A percentile compares a stretch with the other conserved stretches of the same genome.
Conservation (phyloP, 2,797 vertebrate genomes). For the Cossypha heuglini region DNA sequence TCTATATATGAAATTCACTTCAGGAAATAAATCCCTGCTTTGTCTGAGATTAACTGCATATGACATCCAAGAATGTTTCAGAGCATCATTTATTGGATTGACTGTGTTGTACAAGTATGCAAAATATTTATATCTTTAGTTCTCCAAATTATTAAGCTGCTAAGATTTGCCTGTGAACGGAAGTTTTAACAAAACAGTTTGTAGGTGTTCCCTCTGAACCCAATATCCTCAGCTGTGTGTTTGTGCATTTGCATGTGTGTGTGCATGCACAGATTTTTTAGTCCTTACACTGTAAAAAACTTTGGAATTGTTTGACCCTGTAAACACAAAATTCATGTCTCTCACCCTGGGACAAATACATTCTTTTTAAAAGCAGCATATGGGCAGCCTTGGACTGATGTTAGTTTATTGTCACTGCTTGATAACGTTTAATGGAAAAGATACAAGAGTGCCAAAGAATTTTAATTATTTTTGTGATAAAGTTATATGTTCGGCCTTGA, state of each 20-base stretch:
- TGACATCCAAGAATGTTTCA: conserved; percentile 56
- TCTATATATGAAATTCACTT: conserved; percentile 18
- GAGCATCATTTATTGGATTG: conserved; percentile 69
- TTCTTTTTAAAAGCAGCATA: conserved; percentile 86
- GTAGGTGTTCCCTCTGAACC: conserved; percentile 59
- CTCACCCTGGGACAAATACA: conserved; percentile 79
- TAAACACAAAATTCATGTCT: conserved; percentile 81
- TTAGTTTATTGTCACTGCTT: conserved; percentile 93
- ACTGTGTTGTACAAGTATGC: conserved; percentile 68
- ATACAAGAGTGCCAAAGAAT: conserved; percentile 98
- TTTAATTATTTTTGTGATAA: conserved; percentile 99
- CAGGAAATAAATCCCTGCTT: conserved; percentile 30
- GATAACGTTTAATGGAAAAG: conserved; percentile 99
- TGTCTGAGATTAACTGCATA: conserved; percentile 50
- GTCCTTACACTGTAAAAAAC: conserved; percentile 68
- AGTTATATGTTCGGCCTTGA: conserved; percentile 99
- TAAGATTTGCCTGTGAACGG: conserved; percentile 67
- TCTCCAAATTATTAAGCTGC: conserved; percentile 67
- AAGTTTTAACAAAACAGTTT: conserved; percentile 70
- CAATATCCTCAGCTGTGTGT: conserved; percentile 12
- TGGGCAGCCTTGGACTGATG: conserved; percentile 89
- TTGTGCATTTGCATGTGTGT: conserved; percentile 36
- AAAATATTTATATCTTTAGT: conserved; percentile 74
- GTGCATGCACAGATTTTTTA: conserved; percentile 69
- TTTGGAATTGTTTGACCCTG: conserved; percentile 76